Percentiles rank a stretch among this genome's conserved stretches.
Conservation (phyloP, 2,113 vertebrate species). For the Rattus norvegicus region GRCr8 NC_086020.1:111243501-111244000, state of each 20-base stretch:
- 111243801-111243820: background rate
- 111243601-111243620: background rate
- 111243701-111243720: no score
- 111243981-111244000: background rate
- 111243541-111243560: background rate
- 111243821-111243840: background rate
- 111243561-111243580: background rate
- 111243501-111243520: background rate
- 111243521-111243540: background rate
- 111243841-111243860: background rate
- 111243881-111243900: background rate
- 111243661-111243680: background rate
- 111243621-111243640: background rate
- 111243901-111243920: background rate
- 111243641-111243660: background rate
- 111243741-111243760: background rate
- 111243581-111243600: background rate
- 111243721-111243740: background rate
- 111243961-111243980: background rate
- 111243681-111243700: no score
- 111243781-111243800: no score
- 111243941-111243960: background rate
- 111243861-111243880: background rate
- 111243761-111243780: background rate
- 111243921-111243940: background rate